A percentile compares a stretch with the other conserved stretches of the same genome.
These are phyloP conservation scores for Melanostoma mellinum DNA, from an alignment of 2,888 invertebrate genomes.

Conservation along the genomic window DNA sequence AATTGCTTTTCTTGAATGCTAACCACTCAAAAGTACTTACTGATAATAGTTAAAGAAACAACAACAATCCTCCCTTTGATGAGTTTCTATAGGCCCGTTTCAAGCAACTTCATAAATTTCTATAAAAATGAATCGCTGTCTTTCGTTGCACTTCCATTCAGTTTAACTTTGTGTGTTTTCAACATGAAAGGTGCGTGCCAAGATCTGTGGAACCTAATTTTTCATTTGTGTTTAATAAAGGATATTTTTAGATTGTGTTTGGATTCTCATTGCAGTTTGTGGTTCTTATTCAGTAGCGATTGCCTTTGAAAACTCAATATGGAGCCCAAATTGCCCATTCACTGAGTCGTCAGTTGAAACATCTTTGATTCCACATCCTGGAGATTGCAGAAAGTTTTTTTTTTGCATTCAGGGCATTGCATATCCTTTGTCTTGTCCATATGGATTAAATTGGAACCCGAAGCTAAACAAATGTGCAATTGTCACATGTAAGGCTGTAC, in stretches of 20 bases:
- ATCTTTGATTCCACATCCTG: constrained; percentile 32
- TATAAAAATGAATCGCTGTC: too few relatives aligned
- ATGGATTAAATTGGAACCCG: constrained; percentile 38
- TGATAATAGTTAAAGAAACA: too few relatives aligned
- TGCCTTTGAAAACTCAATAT: constrained; percentile 17
- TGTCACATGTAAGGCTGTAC: background rate
- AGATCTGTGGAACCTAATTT: background rate
- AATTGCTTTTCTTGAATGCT: too few relatives aligned
- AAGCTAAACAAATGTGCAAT: background rate
- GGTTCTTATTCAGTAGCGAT: background rate
- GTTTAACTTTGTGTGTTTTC: background rate
- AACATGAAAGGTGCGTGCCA: constrained; percentile 39
- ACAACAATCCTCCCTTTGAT: too few relatives aligned
- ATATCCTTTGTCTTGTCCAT: constrained; percentile 21
- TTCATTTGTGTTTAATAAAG: background rate
- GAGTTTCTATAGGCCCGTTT: too few relatives aligned
- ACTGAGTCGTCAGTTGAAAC: background rate
- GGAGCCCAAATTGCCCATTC: constrained; percentile 11
- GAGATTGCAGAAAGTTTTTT: constrained; percentile 37
- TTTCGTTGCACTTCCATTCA: too few relatives aligned
- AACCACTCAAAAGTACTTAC: too few relatives aligned
- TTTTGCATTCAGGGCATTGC: constrained; percentile 31
- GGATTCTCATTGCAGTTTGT: constrained; percentile 11
- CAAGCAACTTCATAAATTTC: too few relatives aligned
- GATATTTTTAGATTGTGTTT: constrained; percentile 10